phyloP scores from a whole-genome alignment of 2,797 vertebrate species.

The Schizopygopsis pylzovi region DNA sequence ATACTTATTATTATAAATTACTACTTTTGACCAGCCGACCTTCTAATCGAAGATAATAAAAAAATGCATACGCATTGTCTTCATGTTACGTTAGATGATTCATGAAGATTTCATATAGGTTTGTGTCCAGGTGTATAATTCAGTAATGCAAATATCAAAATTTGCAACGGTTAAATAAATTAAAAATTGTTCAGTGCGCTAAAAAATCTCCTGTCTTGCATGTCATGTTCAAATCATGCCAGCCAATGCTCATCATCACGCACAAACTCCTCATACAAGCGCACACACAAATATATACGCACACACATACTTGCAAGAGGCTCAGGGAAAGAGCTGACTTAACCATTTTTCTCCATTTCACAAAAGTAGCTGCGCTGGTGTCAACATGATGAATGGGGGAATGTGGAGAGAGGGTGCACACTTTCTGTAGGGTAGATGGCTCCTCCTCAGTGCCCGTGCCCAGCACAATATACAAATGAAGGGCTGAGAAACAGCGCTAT shows the following conservation, averaged over 20 bases:
- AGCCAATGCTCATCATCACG: constrained; percentile 27
- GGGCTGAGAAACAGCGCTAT: constrained; percentile 63
- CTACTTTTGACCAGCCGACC: neutral
- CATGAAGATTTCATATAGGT: neutral
- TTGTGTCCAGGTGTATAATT: neutral
- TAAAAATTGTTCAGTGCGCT: neutral
- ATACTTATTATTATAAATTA: neutral
- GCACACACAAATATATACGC: constrained; percentile 53
- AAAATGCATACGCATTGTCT: neutral
- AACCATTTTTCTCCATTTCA: constrained; percentile 83
- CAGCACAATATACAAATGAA: constrained; percentile 65
- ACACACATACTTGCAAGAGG: constrained; percentile 57
- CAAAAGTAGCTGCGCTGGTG: constrained; percentile 79
- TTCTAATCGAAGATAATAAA: neutral
- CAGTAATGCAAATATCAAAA: neutral
- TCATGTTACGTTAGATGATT: neutral
- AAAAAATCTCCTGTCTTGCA: neutral
- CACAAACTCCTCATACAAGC: constrained; percentile 54
- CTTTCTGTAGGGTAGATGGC: constrained; percentile 64
- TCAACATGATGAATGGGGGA: constrained; percentile 82
- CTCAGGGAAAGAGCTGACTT: constrained; percentile 79
- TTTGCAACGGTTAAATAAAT: constrained; percentile 19
- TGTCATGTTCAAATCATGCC: constrained; percentile 41
- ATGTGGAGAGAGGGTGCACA: constrained; percentile 63
- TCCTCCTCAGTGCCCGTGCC: constrained; percentile 60